Conservation (phyloP, 2,797 vertebrate genomes). For the Dallia pectoralis region DNA sequence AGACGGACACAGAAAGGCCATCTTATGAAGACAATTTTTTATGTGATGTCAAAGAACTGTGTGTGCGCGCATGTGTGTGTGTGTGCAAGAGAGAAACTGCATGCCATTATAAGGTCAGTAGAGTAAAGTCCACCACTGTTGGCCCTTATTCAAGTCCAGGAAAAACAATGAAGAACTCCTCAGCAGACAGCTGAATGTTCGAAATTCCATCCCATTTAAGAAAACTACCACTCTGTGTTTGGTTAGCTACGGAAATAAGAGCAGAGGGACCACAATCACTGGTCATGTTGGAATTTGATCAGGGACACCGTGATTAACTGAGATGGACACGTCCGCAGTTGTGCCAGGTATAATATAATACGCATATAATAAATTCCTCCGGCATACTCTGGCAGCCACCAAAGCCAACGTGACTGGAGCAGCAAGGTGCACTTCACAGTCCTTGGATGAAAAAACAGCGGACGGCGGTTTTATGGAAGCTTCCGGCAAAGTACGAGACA, state of each 20-base stretch:
- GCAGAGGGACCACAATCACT: constrained; percentile 40
- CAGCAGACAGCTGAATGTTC: constrained; percentile 12
- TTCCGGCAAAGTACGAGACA: background rate
- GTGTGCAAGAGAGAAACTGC: background rate
- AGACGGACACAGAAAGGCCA: background rate
- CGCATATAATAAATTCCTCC: constrained; percentile 66
- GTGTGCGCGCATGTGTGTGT: constrained; percentile 1
- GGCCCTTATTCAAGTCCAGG: background rate
- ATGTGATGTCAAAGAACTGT: background rate
- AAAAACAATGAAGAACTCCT: background rate
- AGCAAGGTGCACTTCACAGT: background rate
- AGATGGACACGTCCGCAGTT: constrained; percentile 45
- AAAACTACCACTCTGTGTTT: background rate
- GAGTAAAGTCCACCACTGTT: background rate
- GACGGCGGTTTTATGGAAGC: background rate
- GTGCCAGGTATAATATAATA: no score
- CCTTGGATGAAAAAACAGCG: background rate
- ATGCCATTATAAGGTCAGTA: background rate
- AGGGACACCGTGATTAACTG: constrained; percentile 37
- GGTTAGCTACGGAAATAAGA: background rate
- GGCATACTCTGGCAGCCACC: constrained; percentile 48
- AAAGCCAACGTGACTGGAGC: constrained; percentile 33
- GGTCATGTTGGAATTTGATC: constrained; percentile 52
- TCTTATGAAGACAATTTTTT: background rate
- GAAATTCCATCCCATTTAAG: constrained; percentile 7